Evolutionary conservation across 2,797 vertebrate species (phyloP).

Genomic region (Sphenopsis melanotis): DNA sequence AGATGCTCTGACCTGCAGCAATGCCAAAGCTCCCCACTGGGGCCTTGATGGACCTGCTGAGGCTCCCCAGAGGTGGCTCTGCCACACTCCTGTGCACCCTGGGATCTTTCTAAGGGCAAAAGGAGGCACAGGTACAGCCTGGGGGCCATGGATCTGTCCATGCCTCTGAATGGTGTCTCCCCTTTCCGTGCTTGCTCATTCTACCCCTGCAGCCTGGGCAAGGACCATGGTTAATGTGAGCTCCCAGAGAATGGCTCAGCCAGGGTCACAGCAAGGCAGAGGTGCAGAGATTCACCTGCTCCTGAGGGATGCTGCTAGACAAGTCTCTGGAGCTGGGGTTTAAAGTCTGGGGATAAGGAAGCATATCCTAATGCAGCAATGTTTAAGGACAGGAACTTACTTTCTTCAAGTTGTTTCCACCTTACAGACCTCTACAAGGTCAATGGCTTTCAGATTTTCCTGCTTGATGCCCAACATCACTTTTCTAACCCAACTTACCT

Average conservation of each 20-base stretch:
- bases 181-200: accelerated
- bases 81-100: not conserved
- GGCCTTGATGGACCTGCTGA: not conserved
- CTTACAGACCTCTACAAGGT: not conserved
- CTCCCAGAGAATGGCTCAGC: not conserved
- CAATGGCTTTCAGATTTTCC: not conserved
- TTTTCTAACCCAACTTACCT: not conserved
- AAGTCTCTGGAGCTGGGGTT: not conserved
- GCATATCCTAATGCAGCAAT: not conserved
- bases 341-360: not conserved
- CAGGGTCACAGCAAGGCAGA: not conserved
- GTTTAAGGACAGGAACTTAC: not conserved
- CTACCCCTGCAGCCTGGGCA: not conserved
- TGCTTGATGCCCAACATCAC: not conserved
- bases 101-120: not conserved
- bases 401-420: not conserved
- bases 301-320: not conserved
- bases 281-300: not conserved
- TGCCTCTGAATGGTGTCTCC: not conserved
- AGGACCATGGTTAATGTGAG: not conserved
- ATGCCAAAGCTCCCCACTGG: not conserved
- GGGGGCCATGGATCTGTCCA: not conserved
- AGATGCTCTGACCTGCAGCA: not conserved
- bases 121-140: not conserved
- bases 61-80: not conserved